Evolutionary conservation across 1,140 invertebrate species (phyloP), one percentile per base, ranked within the genome.

Genomic region (Lordiphosa mommai): DNA sequence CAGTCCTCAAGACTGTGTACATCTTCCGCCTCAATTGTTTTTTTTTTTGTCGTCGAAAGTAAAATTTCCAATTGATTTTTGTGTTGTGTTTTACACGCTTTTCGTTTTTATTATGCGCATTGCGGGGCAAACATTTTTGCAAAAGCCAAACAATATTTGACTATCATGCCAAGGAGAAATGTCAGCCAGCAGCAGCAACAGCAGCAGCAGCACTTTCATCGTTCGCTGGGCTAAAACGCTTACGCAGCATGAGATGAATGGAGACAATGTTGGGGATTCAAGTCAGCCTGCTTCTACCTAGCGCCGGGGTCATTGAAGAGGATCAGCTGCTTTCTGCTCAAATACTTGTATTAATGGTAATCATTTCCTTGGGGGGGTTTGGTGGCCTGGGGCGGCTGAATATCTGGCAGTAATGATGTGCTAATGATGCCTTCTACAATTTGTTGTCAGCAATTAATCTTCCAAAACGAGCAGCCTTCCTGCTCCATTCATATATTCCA

Each of bases 41-140:
- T 27, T 84, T 61, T 51, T 41, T 56, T 61, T 60, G 73, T 80
- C 73, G 80, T 82, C 61, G 76, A 80, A 80, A 80, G 76, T 84
- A 82, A 82, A 84, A 82, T 82, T 84, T 84, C 58, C 77, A 82
- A 80, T 80, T 80, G 76, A 80, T 82, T 82, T 76, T 64, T 71
- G 58, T 61, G 72, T 55, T 61, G 59, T 71, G 76, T 71, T 80
- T 79, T 85, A 77, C 64, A 73, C 65, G 73, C 79, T 85, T 85
- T 86, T 85, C 72, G 72, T 72, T 85, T 79, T 72, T 80, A 76
- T 76, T 82, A 84, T 71, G 56, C 63, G 65, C 66, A 69, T 70
- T 61, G 70, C 67, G 51, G 61, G 14, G 63, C 52, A 72, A 60
- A 72, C 59, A 64, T 69, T 67, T 70, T 46, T 50, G 61, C 61